These are phyloP conservation scores for Phymatocera aterrima DNA, from an alignment of 2,888 invertebrate genomes.

Conservation along the genomic window DNA sequence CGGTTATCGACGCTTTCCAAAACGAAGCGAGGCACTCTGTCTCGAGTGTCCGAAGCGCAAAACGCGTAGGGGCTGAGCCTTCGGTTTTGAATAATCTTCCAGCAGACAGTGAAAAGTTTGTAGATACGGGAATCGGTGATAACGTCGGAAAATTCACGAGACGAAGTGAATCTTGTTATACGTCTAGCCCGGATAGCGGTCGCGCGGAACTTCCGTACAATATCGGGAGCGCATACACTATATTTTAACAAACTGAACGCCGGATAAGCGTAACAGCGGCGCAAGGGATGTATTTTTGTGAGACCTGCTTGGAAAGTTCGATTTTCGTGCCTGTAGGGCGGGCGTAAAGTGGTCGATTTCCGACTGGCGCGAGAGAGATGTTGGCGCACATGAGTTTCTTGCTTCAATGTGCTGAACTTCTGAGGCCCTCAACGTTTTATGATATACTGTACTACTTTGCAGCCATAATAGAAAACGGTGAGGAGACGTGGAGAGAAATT, in stretches of 20 bases:
- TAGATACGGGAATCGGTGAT: neutral
- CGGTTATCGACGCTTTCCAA: too few species aligned
- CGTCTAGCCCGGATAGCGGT: neutral
- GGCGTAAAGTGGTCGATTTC: too few species aligned
- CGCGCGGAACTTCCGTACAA: neutral
- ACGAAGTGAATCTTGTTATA: neutral
- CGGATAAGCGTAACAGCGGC: neutral
- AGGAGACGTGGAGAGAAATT: neutral
- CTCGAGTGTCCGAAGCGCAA: too few species aligned
- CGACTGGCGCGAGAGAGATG: too few species aligned
- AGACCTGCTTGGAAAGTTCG: neutral
- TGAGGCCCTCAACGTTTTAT: neutral
- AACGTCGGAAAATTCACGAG: neutral
- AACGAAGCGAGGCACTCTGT: too few species aligned
- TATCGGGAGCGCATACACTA: neutral
- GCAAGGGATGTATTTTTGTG: neutral
- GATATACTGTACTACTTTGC: neutral
- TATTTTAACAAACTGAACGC: constrained; percentile 2
- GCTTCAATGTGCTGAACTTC: neutral
- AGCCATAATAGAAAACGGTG: neutral
- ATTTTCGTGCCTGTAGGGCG: too few species aligned
- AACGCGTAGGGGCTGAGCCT: too few species aligned
- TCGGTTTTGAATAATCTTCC: too few species aligned
- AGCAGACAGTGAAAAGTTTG: neutral
- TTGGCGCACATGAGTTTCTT: too few species aligned